A percentile compares a stretch with the other conserved stretches of the same genome.
Conservation (phyloP, 2,888 invertebrate species). For the Rhagium mordax region DNA sequence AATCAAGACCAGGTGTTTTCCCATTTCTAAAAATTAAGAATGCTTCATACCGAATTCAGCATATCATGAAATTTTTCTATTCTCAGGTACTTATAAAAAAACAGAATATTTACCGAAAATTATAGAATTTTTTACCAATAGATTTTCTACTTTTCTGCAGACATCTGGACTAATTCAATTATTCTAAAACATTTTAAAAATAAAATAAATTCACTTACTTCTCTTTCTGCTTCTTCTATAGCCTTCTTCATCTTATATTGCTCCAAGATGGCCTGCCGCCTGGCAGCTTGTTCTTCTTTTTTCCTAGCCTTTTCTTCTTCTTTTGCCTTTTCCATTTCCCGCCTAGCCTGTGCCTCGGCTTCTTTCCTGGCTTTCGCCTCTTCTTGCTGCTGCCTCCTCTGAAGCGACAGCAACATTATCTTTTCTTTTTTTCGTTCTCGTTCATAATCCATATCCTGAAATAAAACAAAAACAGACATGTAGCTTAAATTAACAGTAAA, state of each 20-base stretch:
- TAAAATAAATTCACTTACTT: constrained; percentile 71
- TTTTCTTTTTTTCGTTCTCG: constrained; percentile 95
- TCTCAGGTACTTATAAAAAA: too few relatives aligned
- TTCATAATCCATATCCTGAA: constrained; percentile 90
- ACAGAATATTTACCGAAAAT: too few relatives aligned
- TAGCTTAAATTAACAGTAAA: too few relatives aligned
- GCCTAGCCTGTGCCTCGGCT: constrained; percentile 82
- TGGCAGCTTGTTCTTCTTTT: constrained; percentile 87
- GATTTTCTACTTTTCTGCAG: too few relatives aligned
- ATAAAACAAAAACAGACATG: too few relatives aligned
- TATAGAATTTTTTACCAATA: too few relatives aligned
- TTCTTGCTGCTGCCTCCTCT: constrained; percentile 92
- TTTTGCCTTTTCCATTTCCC: constrained; percentile 83
- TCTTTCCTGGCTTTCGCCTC: constrained; percentile 89
- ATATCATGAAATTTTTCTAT: too few relatives aligned
- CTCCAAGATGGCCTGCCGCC: constrained; percentile 90
- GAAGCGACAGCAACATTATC: constrained; percentile 90
- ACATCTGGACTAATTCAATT: too few relatives aligned
- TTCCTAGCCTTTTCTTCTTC: constrained; percentile 83
- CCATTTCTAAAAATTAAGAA: too few relatives aligned
- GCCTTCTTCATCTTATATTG: constrained; percentile 95
- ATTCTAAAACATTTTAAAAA: not conserved
- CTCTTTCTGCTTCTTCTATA: constrained; percentile 91
- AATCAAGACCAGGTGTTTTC: too few relatives aligned
- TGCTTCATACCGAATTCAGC: too few relatives aligned